phyloP scores from a whole-genome alignment of 2,888 invertebrate species.

The Aethes cnicana region DNA sequence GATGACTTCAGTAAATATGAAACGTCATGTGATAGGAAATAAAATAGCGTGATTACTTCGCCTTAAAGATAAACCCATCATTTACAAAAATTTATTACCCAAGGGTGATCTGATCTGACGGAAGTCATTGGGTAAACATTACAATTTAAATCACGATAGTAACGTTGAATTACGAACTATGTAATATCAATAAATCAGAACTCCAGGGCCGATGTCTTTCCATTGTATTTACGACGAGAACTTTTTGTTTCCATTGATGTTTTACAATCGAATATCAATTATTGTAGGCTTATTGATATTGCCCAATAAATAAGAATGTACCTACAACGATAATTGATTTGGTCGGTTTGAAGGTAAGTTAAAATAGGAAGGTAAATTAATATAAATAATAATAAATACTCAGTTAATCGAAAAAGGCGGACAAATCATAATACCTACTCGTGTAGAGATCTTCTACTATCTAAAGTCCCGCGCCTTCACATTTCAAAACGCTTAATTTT shows the following conservation, averaged over 20 bases:
- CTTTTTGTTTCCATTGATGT: conserved; percentile 42
- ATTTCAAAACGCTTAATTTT: no score
- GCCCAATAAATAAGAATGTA: conserved; percentile 1
- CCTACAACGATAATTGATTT: not conserved
- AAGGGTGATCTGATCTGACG: conserved; percentile 30
- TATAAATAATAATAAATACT: no score
- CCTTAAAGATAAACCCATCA: conserved; percentile 2
- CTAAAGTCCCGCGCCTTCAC: no score
- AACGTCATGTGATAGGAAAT: no score
- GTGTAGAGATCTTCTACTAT: no score
- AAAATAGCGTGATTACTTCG: not conserved
- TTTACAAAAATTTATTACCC: conserved; percentile 30
- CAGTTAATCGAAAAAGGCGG: no score
- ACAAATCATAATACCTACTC: no score
- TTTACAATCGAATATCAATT: conserved; percentile 36
- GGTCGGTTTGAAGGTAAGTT: no score
- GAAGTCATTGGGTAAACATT: conserved; percentile 38
- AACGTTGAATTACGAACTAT: conserved; percentile 36
- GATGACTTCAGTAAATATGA: no score
- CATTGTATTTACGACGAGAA: conserved; percentile 41
- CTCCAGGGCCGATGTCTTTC: conserved; percentile 45
- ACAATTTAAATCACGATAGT: conserved; percentile 55
- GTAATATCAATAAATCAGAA: conserved; percentile 46
- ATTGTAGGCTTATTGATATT: conserved; percentile 23
- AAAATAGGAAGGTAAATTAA: no score